Conservation (phyloP, 2,797 vertebrate genomes). For the Catostomus latipinnis region DNA sequence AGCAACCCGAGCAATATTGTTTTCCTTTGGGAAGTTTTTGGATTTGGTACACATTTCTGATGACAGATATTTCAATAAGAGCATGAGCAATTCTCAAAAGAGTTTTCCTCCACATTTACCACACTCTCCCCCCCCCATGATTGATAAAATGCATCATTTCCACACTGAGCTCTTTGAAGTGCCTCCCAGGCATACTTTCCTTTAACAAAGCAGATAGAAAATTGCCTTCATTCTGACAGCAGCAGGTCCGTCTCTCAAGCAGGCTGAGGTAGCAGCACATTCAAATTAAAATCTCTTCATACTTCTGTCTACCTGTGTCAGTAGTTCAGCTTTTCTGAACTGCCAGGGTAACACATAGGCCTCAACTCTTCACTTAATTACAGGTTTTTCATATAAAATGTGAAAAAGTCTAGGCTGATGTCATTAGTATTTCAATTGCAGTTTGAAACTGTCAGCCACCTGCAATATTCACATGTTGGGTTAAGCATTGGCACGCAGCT, state of each 20-base stretch:
- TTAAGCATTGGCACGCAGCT: constrained; percentile 26
- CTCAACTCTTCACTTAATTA: constrained; percentile 46
- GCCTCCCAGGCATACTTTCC: constrained; percentile 33
- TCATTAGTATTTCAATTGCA: constrained; percentile 48
- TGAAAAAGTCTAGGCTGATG: constrained; percentile 47
- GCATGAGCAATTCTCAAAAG: constrained; percentile 11
- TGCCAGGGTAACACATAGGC: constrained; percentile 3
- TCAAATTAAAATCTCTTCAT: constrained; percentile 44
- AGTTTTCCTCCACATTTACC: constrained; percentile 22
- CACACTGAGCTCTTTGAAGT: constrained; percentile 33
- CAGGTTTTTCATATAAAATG: constrained; percentile 49
- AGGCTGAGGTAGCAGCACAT: constrained; percentile 36
- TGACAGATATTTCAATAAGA: constrained; percentile 6
- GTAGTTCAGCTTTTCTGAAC: not conserved
- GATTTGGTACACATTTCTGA: not conserved
- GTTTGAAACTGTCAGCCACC: constrained; percentile 39
- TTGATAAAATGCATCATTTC: constrained; percentile 33
- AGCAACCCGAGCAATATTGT: not conserved
- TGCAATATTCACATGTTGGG: constrained; percentile 51
- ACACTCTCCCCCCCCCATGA: not conserved
- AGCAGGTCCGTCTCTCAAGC: constrained; percentile 35
- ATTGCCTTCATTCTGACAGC: constrained; percentile 21
- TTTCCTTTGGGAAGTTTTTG: too few species aligned
- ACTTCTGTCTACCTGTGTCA: constrained; percentile 34
- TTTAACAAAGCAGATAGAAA: constrained; percentile 29